Conservation (phyloP, 1,140 invertebrate genomes). For the Drosophila busckii region DNA sequence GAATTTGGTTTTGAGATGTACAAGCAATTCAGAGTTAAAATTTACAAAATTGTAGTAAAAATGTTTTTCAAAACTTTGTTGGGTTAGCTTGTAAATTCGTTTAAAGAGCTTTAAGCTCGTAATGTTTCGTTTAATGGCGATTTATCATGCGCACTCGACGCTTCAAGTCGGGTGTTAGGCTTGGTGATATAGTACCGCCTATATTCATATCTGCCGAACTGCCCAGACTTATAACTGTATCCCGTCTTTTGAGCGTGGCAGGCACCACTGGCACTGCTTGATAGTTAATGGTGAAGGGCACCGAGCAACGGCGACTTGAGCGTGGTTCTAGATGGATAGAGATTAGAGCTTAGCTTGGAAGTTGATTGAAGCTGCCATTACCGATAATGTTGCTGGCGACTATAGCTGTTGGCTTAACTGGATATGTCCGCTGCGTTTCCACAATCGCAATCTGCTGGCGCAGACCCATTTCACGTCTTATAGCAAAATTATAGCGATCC, state of each 20-base stretch:
- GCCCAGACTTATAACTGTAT: slow-evolving; percentile 45
- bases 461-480: slow-evolving; percentile 16
- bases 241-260: slow-evolving; percentile 34
- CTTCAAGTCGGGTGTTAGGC: slow-evolving; percentile 34
- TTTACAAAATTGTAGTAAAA: too few relatives aligned
- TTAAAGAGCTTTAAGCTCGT: slow-evolving; percentile 10
- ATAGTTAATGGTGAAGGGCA: slow-evolving; percentile 61
- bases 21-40: too few relatives aligned
- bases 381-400: not conserved
- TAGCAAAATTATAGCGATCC: slow-evolving; percentile 49
- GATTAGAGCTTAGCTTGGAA: not conserved
- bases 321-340: slow-evolving; percentile 21
- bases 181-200: not conserved
- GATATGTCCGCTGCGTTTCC: slow-evolving; percentile 1
- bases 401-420: slow-evolving; percentile 1
- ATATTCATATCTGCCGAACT: slow-evolving; percentile 15
- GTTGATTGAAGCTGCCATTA: too few relatives aligned
- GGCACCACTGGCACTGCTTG: slow-evolving; percentile 33
- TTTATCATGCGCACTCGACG: slow-evolving; percentile 75
- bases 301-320: slow-evolving; percentile 44
- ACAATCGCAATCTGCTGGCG: slow-evolving; percentile 18
- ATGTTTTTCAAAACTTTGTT: too few relatives aligned
- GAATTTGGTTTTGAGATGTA: too few relatives aligned
- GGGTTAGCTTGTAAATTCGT: too few relatives aligned
- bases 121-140: slow-evolving; percentile 46